These are phyloP conservation scores for human (Homo sapiens) DNA, from an alignment of 2,113 vertebrate species.

Conservation along the genomic window DNA sequence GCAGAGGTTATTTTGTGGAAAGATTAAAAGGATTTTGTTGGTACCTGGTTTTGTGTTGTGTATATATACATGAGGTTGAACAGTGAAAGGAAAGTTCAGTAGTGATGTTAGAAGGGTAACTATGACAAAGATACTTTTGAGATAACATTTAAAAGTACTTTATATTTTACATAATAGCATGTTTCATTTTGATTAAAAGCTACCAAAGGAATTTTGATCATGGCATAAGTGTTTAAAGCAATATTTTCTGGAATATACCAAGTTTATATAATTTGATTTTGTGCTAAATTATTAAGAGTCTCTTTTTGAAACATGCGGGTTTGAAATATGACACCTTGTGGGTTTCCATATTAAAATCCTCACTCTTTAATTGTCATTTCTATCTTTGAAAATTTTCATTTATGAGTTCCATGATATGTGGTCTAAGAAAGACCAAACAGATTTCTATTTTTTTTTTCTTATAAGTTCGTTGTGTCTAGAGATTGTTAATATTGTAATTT, in stretches of 20 bases:
- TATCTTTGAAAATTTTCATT: slow-evolving; percentile 78
- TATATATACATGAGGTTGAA: slow-evolving; percentile 66
- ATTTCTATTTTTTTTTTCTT: slow-evolving; percentile 65
- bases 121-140: slow-evolving; percentile 70
- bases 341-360: slow-evolving; percentile 72
- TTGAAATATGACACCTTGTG: slow-evolving; percentile 70
- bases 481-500: slow-evolving; percentile 85
- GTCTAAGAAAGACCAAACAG: slow-evolving; percentile 73
- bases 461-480: slow-evolving; percentile 81
- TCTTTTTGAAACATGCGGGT: slow-evolving; percentile 76
- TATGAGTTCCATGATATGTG: slow-evolving; percentile 59
- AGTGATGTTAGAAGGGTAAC: slow-evolving; percentile 62
- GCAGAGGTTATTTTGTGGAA: slow-evolving; percentile 73
- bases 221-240: slow-evolving; percentile 79
- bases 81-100: slow-evolving; percentile 59
- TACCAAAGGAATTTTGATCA: slow-evolving; percentile 83
- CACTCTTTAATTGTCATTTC: slow-evolving; percentile 74
- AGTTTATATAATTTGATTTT: slow-evolving; percentile 79
- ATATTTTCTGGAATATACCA: slow-evolving; percentile 81
- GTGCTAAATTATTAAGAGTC: slow-evolving; percentile 77
- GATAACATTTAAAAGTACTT: slow-evolving; percentile 71
- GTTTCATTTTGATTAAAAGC: slow-evolving; percentile 82
- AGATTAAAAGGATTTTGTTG: slow-evolving; percentile 75
- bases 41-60: slow-evolving; percentile 80
- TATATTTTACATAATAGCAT: slow-evolving; percentile 80